A percentile compares a stretch with the other conserved stretches of the same genome.
phyloP scores from a whole-genome alignment of 2,797 vertebrate species.

The Pangasius mekongensis region DNA sequence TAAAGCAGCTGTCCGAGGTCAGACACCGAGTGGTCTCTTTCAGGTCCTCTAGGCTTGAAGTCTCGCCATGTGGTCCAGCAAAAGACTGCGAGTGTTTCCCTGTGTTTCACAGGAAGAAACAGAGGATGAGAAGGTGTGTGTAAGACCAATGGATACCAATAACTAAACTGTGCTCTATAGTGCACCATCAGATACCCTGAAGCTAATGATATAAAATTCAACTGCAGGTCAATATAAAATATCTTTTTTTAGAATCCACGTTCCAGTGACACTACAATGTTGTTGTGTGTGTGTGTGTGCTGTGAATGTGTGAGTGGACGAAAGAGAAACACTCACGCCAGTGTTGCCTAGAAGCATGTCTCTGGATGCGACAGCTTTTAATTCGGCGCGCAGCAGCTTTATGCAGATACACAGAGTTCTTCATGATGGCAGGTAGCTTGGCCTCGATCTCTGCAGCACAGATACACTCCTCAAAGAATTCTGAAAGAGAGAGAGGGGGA shows the following conservation, averaged over 20 bases:
- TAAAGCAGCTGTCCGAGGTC: constrained; percentile 86
- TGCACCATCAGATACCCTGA: neutral
- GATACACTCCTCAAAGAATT: constrained; percentile 97
- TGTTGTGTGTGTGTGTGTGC: constrained; percentile 3
- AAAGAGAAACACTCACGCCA: constrained; percentile 72
- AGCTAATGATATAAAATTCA: neutral
- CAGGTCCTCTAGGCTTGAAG: constrained; percentile 82
- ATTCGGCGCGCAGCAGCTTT: constrained; percentile 92
- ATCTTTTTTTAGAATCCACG: neutral
- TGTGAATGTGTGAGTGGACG: neutral
- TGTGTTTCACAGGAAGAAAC: constrained; percentile 60
- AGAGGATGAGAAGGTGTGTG: neutral
- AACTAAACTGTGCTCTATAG: neutral
- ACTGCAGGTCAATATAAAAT: neutral
- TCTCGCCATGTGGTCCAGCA: constrained; percentile 73
- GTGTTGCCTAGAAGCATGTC: constrained; percentile 80
- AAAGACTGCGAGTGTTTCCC: constrained; percentile 94
- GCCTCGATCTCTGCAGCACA: constrained; percentile 92
- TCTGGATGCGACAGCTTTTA: constrained; percentile 93
- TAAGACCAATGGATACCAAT: neutral
- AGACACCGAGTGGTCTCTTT: constrained; percentile 83
- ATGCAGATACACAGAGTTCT: constrained; percentile 95
- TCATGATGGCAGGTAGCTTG: constrained; percentile 96
- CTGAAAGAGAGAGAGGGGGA: constrained; percentile 63
- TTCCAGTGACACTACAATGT: neutral